Evolutionary conservation across 2,888 invertebrate species (phyloP).

Genomic region (Caenorhabditis zanzibari): DNA sequence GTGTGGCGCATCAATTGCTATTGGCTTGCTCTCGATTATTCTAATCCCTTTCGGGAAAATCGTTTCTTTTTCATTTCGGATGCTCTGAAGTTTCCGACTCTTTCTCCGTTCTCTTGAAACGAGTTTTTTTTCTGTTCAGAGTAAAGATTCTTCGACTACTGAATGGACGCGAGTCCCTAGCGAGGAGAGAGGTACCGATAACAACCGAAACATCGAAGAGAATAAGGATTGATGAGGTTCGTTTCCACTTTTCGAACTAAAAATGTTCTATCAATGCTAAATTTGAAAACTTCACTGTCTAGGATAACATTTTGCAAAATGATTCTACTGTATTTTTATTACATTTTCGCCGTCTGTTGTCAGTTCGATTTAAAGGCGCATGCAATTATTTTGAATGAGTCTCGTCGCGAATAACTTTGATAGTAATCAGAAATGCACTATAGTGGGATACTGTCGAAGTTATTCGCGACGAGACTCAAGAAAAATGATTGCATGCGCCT

Average conservation of each 20-base stretch:
- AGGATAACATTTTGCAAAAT: too few species aligned
- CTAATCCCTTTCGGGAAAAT: slow-evolving; percentile 55
- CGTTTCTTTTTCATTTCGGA: slow-evolving; percentile 43
- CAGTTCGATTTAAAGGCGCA: too few species aligned
- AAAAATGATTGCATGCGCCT: too few species aligned
- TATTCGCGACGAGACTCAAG: too few species aligned
- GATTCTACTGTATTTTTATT: too few species aligned
- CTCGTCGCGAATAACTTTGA: too few species aligned
- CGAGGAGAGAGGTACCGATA: slow-evolving; percentile 12
- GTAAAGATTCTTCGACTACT: slow-evolving; percentile 31
- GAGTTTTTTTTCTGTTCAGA: slow-evolving; percentile 5
- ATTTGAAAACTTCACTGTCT: too few species aligned
- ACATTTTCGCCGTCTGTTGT: too few species aligned
- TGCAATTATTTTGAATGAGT: too few species aligned
- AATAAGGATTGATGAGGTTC: slow-evolving; percentile 34
- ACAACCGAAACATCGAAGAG: slow-evolving; percentile 14
- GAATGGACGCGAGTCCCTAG: slow-evolving; percentile 34
- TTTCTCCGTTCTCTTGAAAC: not conserved
- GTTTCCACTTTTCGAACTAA: not conserved
- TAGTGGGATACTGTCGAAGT: too few species aligned
- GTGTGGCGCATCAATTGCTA: slow-evolving; percentile 61
- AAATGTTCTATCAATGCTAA: too few species aligned
- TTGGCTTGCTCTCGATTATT: slow-evolving; percentile 60
- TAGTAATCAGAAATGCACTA: too few species aligned
- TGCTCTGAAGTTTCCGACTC: slow-evolving; percentile 39